Conservation (phyloP, 2,888 invertebrate genomes). For the Cacoxenus indagator region DNA sequence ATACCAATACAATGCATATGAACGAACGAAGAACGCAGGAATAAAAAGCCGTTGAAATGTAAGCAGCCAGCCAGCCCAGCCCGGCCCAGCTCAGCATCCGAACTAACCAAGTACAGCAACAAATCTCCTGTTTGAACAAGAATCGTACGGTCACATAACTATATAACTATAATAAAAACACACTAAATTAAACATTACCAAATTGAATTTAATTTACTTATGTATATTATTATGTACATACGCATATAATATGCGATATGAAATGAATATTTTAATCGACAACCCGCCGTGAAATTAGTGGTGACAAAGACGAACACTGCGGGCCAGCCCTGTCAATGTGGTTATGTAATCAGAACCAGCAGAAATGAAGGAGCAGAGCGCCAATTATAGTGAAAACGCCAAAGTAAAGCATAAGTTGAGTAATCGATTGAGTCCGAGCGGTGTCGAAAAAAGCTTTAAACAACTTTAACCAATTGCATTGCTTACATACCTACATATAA, state of each 20-base stretch:
- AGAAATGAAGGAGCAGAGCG: too few species aligned
- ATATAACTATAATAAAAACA: conserved; percentile 30
- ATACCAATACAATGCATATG: background rate
- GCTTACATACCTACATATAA: background rate
- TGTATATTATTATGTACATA: background rate
- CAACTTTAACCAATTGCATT: conserved; percentile 7
- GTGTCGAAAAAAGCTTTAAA: too few species aligned
- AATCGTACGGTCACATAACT: conserved; percentile 43
- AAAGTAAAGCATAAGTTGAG: too few species aligned
- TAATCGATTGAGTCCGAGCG: too few species aligned
- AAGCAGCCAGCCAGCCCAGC: background rate
- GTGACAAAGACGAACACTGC: background rate
- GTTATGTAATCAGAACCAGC: too few species aligned
- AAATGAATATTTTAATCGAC: background rate
- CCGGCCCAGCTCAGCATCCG: background rate
- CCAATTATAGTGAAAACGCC: too few species aligned
- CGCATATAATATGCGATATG: background rate
- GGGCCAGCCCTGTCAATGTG: background rate
- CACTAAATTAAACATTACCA: conserved; percentile 19
- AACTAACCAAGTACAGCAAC: conserved; percentile 12
- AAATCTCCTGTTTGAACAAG: conserved; percentile 49
- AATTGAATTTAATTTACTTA: conserved; percentile 20
- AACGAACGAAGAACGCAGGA: too few species aligned
- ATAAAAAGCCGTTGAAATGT: background rate
- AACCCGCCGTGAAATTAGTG: background rate